phyloP scores from a whole-genome alignment of 2,797 vertebrate genomes.

The Myotis findleyi region DNA sequence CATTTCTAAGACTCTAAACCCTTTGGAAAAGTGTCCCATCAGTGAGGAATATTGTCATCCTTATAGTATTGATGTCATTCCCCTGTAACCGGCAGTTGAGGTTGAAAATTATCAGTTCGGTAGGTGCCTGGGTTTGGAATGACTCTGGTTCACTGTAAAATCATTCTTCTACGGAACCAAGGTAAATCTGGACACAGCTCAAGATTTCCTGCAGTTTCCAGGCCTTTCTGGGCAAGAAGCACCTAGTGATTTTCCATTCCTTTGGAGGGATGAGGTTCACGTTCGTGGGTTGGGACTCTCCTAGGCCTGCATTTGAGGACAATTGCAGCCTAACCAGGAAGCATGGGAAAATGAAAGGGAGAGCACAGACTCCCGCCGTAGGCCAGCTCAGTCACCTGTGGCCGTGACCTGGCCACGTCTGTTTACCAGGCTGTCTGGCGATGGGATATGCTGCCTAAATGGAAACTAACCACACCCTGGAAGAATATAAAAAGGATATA shows the following conservation, averaged over 20 bases:
- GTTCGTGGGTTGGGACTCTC: not conserved
- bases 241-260: not conserved
- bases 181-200: not conserved
- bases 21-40: not conserved
- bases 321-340: not conserved
- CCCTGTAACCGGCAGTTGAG: not conserved
- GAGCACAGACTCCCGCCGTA: not conserved
- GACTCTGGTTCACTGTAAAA: not conserved
- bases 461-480: slow-evolving; percentile 27
- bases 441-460: not conserved
- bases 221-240: slow-evolving; percentile 5
- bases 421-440: not conserved
- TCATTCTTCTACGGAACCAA: not conserved
- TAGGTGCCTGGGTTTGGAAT: not conserved
- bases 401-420: not conserved
- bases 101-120: not conserved
- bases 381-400: slow-evolving; percentile 11
- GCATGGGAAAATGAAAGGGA: not conserved
- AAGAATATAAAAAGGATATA: slow-evolving; percentile 19
- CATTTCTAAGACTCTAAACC: not conserved
- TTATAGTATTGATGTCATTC: not conserved
- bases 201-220: not conserved
- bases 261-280: not conserved
- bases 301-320: not conserved
- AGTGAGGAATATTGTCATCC: not conserved